Evolutionary conservation across 2,888 invertebrate species (phyloP).

Genomic region (Odontocerum albicorne): DNA sequence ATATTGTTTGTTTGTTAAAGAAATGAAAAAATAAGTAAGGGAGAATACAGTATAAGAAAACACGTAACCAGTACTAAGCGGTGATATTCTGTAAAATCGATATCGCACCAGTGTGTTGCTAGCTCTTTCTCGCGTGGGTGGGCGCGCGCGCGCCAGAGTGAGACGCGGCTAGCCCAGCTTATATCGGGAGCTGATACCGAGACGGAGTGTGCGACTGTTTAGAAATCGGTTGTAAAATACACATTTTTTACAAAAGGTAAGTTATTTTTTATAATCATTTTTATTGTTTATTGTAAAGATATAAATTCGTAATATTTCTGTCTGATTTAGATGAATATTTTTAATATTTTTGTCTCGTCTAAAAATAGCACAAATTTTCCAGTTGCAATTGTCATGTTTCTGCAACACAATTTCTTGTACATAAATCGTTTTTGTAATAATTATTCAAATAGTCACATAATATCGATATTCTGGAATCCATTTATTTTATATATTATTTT

Average conservation of each 20-base stretch:
- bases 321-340: too few species aligned
- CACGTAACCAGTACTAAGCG: slow-evolving; percentile 16
- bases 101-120: slow-evolving; percentile 21
- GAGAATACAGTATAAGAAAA: slow-evolving; percentile 3
- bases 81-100: slow-evolving; percentile 28
- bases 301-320: too few species aligned
- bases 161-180: slow-evolving; percentile 18
- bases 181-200: slow-evolving; percentile 13
- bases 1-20: too few species aligned
- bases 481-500: too few species aligned
- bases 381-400: too few species aligned
- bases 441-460: too few species aligned
- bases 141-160: slow-evolving; percentile 20
- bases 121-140: slow-evolving; percentile 24
- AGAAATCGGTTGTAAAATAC: slow-evolving; percentile 20
- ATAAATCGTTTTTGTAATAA: too few species aligned
- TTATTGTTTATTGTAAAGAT: too few species aligned
- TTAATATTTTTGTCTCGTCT: too few species aligned
- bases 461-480: too few species aligned
- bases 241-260: slow-evolving; percentile 20
- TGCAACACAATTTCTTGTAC: too few species aligned
- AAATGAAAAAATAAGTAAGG: slow-evolving; percentile 3
- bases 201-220: slow-evolving; percentile 6
- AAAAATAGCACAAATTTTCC: too few species aligned
- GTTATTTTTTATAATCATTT: slow-evolving; percentile 11